A percentile compares a stretch with the other conserved stretches of the same genome.
These are phyloP conservation scores for Peromyscus leucopus DNA, from an alignment of 2,113 vertebrate genomes.

Conservation along the genomic window DNA sequence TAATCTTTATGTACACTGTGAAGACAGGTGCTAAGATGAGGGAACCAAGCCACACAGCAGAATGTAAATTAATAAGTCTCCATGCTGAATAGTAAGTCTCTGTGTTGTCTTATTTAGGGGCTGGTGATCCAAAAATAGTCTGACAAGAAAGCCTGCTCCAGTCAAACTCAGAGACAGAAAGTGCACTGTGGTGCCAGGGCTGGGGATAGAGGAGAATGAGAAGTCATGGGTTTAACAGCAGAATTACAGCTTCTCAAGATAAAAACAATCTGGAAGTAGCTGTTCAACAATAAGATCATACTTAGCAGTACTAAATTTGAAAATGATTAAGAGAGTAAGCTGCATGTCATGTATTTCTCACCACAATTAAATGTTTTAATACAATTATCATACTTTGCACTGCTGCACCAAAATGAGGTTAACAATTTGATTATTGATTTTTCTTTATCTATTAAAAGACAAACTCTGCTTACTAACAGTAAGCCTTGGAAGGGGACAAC, in stretches of 20 bases:
- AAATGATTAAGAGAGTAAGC: not conserved
- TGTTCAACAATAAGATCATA: not conserved
- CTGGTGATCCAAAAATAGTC: too few species aligned
- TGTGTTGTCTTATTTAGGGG: too few species aligned
- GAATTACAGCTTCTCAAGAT: not conserved
- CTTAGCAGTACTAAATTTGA: not conserved
- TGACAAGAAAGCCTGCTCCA: too few species aligned
- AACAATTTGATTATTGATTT: not conserved
- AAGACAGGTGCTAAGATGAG: too few species aligned
- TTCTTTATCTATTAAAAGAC: not conserved
- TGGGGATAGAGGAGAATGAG: not conserved
- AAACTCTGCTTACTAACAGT: not conserved
- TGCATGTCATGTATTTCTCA: slow-evolving; percentile 10
- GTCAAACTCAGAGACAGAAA: not conserved
- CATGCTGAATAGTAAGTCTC: too few species aligned
- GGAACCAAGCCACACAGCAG: too few species aligned
- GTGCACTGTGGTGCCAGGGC: not conserved
- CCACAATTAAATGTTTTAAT: not conserved
- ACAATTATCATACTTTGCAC: slow-evolving; percentile 14
- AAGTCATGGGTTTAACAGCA: not conserved
- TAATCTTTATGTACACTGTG: too few species aligned
- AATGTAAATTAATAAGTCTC: too few species aligned
- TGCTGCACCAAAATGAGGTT: not conserved
- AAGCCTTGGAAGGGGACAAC: not conserved
- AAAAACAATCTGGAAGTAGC: not conserved